Conservation (phyloP, 2,888 invertebrate genomes). For the Sarcophaga subvicina region DNA sequence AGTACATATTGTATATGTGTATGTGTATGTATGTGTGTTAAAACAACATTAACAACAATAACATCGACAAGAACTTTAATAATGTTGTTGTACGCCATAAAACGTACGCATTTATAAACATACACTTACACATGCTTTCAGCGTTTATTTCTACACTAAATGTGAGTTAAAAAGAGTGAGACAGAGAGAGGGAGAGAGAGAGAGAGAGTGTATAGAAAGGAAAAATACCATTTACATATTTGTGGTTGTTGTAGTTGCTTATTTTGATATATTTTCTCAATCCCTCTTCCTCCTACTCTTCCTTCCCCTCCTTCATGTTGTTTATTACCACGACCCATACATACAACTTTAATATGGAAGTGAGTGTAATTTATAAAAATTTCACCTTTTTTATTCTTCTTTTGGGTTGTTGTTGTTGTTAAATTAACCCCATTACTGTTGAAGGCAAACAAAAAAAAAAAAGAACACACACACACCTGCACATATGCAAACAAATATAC, state of each 20-base stretch:
- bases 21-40: background rate
- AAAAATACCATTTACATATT: slow-evolving; percentile 38
- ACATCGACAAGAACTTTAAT: background rate
- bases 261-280: slow-evolving; percentile 6
- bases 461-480: slow-evolving; percentile 8
- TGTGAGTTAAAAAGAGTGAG: too few relatives aligned
- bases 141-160: background rate
- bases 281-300: background rate
- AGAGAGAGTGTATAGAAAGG: background rate
- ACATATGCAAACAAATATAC: background rate
- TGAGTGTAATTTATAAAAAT: slow-evolving; percentile 68
- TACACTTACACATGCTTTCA: background rate
- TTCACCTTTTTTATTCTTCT: slow-evolving; percentile 43
- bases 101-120: slow-evolving; percentile 10
- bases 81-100: slow-evolving; percentile 38
- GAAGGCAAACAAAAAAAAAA: slow-evolving; percentile 38
- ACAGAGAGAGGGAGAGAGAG: too few relatives aligned
- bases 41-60: background rate
- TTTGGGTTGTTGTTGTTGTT: slow-evolving; percentile 60
- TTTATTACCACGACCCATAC: slow-evolving; percentile 12
- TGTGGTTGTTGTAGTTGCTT: slow-evolving; percentile 33
- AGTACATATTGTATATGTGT: background rate
- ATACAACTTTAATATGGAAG: slow-evolving; percentile 31
- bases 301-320: background rate
- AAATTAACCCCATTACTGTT: slow-evolving; percentile 73